These are phyloP conservation scores for Drosophila ogumai DNA, from an alignment of 1,140 invertebrate species.

Conservation along the genomic window DNA sequence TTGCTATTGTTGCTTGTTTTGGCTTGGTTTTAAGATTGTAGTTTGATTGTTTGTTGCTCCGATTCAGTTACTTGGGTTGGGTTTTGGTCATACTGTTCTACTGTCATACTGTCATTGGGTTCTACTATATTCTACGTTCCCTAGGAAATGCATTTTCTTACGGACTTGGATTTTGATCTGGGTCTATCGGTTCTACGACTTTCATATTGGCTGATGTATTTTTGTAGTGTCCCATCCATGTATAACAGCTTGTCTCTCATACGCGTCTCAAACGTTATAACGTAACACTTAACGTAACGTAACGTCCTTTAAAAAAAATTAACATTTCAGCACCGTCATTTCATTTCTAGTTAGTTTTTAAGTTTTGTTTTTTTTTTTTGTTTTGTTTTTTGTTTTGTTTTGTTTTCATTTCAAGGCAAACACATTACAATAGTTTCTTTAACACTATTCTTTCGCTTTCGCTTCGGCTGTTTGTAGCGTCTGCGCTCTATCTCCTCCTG, in stretches of 20 bases:
- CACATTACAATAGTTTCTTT: constrained; percentile 69
- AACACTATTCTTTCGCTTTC: constrained; percentile 40
- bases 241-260: constrained; percentile 71
- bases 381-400: constrained; percentile 50
- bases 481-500: not conserved
- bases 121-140: constrained; percentile 18
- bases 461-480: constrained; percentile 5
- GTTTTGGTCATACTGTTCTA: constrained; percentile 47
- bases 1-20: constrained; percentile 57
- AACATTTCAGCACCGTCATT: constrained; percentile 84
- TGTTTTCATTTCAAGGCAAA: constrained; percentile 82
- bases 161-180: constrained; percentile 7
- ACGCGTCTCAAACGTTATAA: constrained; percentile 53
- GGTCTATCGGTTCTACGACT: not conserved
- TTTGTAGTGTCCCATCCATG: constrained; percentile 43
- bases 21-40: constrained; percentile 34
- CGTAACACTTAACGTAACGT: constrained; percentile 64
- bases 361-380: constrained; percentile 27
- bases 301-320: constrained; percentile 75
- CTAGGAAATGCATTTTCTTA: constrained; percentile 28
- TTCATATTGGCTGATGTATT: constrained; percentile 13
- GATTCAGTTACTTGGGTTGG: constrained; percentile 75
- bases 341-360: constrained; percentile 50
- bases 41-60: constrained; percentile 83
- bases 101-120: constrained; percentile 18